phyloP scores from a whole-genome alignment of 2,888 invertebrate species.

The Willowsia nigromaculata region DNA sequence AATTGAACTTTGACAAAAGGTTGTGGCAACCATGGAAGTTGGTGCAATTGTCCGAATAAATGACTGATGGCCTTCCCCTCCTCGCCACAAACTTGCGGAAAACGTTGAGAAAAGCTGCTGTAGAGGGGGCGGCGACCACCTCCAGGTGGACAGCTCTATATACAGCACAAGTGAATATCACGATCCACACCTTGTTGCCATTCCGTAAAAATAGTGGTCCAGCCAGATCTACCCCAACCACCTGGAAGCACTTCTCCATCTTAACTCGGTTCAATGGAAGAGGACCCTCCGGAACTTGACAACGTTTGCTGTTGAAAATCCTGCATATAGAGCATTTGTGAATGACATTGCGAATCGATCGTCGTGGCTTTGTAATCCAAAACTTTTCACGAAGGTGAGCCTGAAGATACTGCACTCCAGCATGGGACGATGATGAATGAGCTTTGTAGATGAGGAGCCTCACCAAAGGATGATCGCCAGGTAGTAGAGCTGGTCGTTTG shows the following conservation, averaged over 20 bases:
- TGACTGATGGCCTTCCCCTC: slow-evolving; percentile 79
- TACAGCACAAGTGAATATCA: not conserved
- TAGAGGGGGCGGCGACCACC: not conserved
- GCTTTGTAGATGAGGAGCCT: not conserved
- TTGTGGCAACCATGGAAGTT: slow-evolving; percentile 80
- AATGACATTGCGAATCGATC: not conserved
- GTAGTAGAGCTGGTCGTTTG: not conserved
- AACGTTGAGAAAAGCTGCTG: slow-evolving; percentile 30
- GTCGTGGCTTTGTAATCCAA: not conserved
- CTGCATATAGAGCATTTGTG: not conserved
- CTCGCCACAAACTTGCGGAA: slow-evolving; percentile 79
- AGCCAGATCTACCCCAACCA: slow-evolving; percentile 80
- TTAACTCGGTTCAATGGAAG: not conserved
- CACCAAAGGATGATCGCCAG: not conserved
- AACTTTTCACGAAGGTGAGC: not conserved
- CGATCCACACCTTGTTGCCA: too few relatives aligned
- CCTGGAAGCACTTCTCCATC: slow-evolving; percentile 44
- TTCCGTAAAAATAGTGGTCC: slow-evolving; percentile 60
- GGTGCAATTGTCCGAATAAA: slow-evolving; percentile 80
- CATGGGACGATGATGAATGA: not conserved
- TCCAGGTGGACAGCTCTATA: not conserved
- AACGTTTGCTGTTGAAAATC: not conserved
- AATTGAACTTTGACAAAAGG: slow-evolving; percentile 82
- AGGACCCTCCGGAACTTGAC: not conserved
- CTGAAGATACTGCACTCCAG: slow-evolving; percentile 1